phyloP scores from a whole-genome alignment of 2,113 vertebrate species.

The Anseranas semipalmata region DNA sequence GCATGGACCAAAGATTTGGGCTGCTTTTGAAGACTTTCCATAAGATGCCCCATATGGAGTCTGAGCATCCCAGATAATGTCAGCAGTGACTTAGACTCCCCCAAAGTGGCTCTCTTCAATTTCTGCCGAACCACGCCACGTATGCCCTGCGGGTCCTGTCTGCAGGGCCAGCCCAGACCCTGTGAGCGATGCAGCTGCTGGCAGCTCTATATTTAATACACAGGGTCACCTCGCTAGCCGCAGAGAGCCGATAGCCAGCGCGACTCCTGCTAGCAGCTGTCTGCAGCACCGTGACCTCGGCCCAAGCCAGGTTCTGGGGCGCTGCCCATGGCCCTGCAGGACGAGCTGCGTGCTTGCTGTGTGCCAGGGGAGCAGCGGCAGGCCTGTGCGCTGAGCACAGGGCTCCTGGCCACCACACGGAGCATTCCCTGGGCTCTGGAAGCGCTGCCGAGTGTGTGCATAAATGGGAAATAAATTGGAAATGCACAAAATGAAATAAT shows the following conservation, averaged over 20 bases:
- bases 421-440: not conserved
- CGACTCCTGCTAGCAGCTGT: too few species aligned
- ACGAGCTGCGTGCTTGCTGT: too few species aligned
- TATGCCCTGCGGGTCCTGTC: too few species aligned
- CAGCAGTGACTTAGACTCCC: accelerated
- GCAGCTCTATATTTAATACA: too few species aligned
- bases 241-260: too few species aligned
- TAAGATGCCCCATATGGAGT: accelerated
- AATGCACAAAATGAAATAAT: not conserved
- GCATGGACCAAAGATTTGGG: not conserved
- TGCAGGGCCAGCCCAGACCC: too few species aligned
- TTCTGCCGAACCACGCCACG: not conserved
- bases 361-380: not conserved
- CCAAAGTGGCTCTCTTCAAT: not conserved
- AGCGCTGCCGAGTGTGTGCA: not conserved
- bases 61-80: not conserved
- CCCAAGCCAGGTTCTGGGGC: too few species aligned
- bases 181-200: too few species aligned
- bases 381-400: not conserved
- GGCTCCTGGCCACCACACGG: not conserved
- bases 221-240: too few species aligned
- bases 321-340: too few species aligned
- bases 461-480: not conserved
- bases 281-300: too few species aligned
- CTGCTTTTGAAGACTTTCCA: not conserved